Base-by-base conservation (phyloP, 2,888 invertebrate species). In the Drosophila paramelanica region DNA sequence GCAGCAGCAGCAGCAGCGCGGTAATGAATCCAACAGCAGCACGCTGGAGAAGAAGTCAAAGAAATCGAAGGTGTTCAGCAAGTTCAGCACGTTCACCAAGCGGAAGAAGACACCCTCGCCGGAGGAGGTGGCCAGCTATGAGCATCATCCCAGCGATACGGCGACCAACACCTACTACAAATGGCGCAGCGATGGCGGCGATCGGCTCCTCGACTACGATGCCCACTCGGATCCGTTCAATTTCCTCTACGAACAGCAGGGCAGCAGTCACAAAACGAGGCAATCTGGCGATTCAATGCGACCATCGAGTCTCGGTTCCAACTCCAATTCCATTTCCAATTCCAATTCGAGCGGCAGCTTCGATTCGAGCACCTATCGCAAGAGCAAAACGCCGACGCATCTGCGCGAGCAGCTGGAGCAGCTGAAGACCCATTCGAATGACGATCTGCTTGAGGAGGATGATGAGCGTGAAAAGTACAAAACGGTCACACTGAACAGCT, bases 1-100 rank as follows among this genome's bases (percentile, higher is more conserved):
- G 8, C 61, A 60, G 17, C 55, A 39, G 17, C 57, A 51, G 5
- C 52, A 50, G 2, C 53, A 53, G 7, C 64, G 74, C 0, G 43
- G 67, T 11, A 25, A 59, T 1, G 73, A 88, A 0, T 90, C 91
- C 1, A 91, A 91, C 53, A 88, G 81, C 42, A 89, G 89, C 25
- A 85, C 89, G 0, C 77, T 90, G 33, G 91, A 88, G 55, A 91
- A 92, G 65, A 88, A 92, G 38, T 88, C 90, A 0, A 91, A 91
- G 33, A 92, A 91, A 49, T 81, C 83, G 5, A 92, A 90, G 52
- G 90, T 90, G 13, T 84, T 92, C 7, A 89, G 90, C 57, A 92
- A 92, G 59, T 92, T 92, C 25, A 90, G 91, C 57, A 92, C 92
- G 0, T 92, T 92, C 23, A 91, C 92, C 3, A 91, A 91, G 59